These are phyloP conservation scores for Progne subis DNA, from an alignment of 2,113 vertebrate genomes.

Conservation along the genomic window DNA sequence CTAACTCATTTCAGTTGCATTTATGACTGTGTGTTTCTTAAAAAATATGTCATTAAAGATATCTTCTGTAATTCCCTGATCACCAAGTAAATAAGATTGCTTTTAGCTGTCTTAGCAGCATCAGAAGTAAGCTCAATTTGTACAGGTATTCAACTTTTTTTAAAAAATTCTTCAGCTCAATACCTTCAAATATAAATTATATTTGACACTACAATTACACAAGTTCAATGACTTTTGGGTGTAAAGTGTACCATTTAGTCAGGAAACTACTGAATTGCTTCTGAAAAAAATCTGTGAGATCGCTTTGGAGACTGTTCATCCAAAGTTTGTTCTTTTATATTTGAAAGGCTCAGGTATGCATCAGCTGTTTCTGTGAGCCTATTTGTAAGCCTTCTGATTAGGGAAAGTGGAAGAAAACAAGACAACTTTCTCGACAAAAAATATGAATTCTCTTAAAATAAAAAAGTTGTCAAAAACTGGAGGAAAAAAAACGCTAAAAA, in stretches of 20 bases:
- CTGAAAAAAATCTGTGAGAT: background rate
- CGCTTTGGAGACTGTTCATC: background rate
- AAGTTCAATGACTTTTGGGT: background rate
- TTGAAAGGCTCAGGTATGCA: background rate
- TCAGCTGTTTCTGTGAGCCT: background rate
- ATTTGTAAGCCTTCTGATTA: background rate
- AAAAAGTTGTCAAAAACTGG: background rate
- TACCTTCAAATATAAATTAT: background rate
- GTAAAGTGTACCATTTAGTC: background rate
- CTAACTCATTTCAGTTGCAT: background rate
- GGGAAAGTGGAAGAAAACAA: background rate
- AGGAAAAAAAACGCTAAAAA: background rate
- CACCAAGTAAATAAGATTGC: background rate
- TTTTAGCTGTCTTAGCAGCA: background rate
- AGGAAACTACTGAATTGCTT: background rate
- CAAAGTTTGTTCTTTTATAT: background rate
- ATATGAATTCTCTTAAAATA: background rate
- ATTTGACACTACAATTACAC: background rate
- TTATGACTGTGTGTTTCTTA: constrained; percentile 12
- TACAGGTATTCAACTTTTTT: background rate
- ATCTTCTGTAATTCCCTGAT: background rate
- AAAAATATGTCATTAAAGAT: background rate
- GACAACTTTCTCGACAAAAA: background rate
- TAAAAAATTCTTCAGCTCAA: background rate
- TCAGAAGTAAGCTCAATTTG: background rate